These are phyloP conservation scores for Eurystomus glaucurus DNA, from an alignment of 2,797 vertebrate species.

Conservation along the genomic window DNA sequence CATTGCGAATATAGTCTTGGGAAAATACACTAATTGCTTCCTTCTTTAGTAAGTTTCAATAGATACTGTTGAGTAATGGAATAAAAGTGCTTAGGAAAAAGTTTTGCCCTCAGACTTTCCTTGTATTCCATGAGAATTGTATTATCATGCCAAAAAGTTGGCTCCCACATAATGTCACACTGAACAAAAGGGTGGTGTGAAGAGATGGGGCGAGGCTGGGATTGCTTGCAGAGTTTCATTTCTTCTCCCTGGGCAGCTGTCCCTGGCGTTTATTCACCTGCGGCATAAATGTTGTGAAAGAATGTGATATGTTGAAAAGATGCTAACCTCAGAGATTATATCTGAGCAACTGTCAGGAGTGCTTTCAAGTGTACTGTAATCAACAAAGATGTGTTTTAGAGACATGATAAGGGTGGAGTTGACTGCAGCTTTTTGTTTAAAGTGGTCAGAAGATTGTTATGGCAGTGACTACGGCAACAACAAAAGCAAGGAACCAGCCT, in stretches of 20 bases:
- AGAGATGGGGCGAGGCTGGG: neutral
- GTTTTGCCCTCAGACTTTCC: neutral
- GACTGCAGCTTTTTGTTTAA: neutral
- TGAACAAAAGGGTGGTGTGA: neutral
- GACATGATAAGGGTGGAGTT: neutral
- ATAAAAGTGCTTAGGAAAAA: neutral
- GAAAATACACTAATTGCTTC: neutral
- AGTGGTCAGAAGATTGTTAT: neutral
- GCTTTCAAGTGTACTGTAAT: neutral
- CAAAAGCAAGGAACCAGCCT: neutral
- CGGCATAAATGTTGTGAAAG: neutral
- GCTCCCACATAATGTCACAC: neutral
- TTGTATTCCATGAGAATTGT: neutral
- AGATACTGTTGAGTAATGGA: constrained; percentile 5
- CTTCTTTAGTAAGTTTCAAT: neutral
- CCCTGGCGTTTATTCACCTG: constrained; percentile 1
- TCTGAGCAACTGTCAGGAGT: neutral
- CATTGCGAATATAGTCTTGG: neutral
- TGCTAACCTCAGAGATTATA: constrained; percentile 26
- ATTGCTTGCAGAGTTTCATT: neutral
- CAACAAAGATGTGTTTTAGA: constrained; percentile 19
- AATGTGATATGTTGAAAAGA: neutral
- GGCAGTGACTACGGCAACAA: constrained; percentile 5
- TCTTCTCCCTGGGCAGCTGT: neutral
- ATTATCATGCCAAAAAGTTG: neutral